Conservation (phyloP, 2,113 vertebrate species). For the Hemibagrus wyckioides region DNA sequence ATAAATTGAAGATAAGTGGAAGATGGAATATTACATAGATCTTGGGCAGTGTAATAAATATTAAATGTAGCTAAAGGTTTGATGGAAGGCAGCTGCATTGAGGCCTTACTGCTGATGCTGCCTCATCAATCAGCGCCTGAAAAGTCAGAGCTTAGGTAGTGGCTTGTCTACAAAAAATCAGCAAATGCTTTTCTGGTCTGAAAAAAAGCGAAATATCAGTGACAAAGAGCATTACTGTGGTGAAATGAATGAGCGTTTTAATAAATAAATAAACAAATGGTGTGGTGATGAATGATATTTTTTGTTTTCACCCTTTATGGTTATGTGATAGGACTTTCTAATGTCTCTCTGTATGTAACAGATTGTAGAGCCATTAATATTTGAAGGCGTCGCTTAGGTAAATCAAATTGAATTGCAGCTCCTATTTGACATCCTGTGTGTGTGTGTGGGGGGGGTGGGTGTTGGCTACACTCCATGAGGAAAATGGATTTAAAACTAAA, state of each 20-base stretch:
- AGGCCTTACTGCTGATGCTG: background rate
- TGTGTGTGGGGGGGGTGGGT: background rate
- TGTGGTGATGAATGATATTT: background rate
- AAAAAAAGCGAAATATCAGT: background rate
- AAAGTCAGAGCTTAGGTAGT: background rate
- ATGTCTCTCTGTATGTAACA: background rate
- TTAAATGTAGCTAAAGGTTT: background rate
- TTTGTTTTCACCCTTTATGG: background rate
- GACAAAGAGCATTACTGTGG: background rate
- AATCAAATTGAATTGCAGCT: background rate
- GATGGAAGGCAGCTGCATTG: background rate
- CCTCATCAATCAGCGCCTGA: background rate
- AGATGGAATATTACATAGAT: background rate
- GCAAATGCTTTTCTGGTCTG: background rate
- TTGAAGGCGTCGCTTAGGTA: background rate
- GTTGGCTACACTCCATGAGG: background rate
- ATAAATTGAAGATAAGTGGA: conserved; percentile 8
- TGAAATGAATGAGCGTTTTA: background rate
- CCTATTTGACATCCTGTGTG: background rate
- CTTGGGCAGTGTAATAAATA: conserved; percentile 18
- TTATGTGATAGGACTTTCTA: background rate
- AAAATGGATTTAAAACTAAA: background rate
- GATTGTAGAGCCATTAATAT: background rate
- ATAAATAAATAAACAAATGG: background rate
- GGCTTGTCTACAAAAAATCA: background rate